A percentile compares a stretch with the other conserved stretches of the same genome.
Conservation (phyloP, 2,113 vertebrate species). For the Callipepla californica region DNA sequence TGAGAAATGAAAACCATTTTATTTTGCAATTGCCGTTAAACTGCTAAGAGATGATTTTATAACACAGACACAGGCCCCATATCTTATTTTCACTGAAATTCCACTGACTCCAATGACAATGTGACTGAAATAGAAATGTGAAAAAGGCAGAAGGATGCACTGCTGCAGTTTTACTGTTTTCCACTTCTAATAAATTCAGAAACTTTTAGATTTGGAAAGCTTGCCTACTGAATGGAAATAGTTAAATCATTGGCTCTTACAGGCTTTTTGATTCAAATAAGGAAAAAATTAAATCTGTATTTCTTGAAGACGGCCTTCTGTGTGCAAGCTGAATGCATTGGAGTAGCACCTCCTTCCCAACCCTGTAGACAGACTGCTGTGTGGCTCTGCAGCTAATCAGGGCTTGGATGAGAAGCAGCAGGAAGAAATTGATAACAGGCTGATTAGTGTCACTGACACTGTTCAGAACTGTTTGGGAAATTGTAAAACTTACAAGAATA, state of each 20-base stretch:
- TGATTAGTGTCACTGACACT: background rate
- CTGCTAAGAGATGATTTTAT: slow-evolving; percentile 25
- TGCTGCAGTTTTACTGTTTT: background rate
- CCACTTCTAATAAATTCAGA: background rate
- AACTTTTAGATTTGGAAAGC: background rate
- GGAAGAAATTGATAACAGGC: background rate
- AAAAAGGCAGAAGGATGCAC: background rate
- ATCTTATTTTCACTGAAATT: background rate
- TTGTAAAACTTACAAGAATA: background rate
- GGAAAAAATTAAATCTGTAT: background rate
- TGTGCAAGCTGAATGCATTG: background rate
- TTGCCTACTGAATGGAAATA: background rate
- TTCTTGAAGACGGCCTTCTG: background rate
- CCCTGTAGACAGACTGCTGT: background rate
- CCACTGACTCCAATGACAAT: background rate
- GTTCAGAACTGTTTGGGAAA: background rate
- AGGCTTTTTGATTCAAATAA: background rate
- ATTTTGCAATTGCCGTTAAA: slow-evolving; percentile 4
- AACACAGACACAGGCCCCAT: background rate
- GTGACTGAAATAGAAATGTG: background rate
- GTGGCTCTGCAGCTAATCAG: background rate
- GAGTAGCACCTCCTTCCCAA: background rate
- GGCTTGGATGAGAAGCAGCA: background rate
- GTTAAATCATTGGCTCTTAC: background rate
- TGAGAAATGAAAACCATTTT: slow-evolving; percentile 32